These are phyloP conservation scores for Epinephelus coioides DNA, from an alignment of 2,797 vertebrate genomes.

Conservation along the genomic window DNA sequence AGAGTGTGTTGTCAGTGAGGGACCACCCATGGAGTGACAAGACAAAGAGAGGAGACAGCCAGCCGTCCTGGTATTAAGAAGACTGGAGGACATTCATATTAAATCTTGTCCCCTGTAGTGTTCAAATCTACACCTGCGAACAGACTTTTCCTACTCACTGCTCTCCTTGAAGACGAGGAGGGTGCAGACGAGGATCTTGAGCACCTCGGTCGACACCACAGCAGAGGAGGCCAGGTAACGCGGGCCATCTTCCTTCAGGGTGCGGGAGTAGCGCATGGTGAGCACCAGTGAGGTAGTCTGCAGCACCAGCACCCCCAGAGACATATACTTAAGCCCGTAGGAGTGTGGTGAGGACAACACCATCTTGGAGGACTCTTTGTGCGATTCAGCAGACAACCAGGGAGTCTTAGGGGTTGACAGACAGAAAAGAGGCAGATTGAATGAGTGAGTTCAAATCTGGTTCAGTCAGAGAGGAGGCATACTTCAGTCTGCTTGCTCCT, in stretches of 20 bases:
- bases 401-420: constrained; percentile 20
- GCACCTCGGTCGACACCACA: constrained; percentile 93
- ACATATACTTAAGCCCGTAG: constrained; percentile 91
- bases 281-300: constrained; percentile 97
- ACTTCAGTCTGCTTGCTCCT: too few relatives aligned
- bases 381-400: not conserved
- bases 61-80: not conserved
- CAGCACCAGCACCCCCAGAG: constrained; percentile 95
- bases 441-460: not conserved
- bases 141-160: constrained; percentile 75
- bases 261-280: constrained; percentile 98
- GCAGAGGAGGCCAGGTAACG: constrained; percentile 98
- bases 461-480: not conserved
- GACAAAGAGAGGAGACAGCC: not conserved
- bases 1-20: constrained; percentile 12
- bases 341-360: constrained; percentile 15
- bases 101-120: not conserved
- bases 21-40: constrained; percentile 5
- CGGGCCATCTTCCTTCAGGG: constrained; percentile 92
- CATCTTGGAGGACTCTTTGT: constrained; percentile 21
- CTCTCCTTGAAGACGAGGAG: constrained; percentile 92
- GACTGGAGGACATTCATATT: not conserved
- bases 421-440: not conserved
- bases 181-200: constrained; percentile 93
- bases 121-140: not conserved